Evolutionary conservation across 2,797 vertebrate genomes (phyloP), one percentile per base, ranked within the genome.

Genomic region (Aotus griseimembra): DNA sequence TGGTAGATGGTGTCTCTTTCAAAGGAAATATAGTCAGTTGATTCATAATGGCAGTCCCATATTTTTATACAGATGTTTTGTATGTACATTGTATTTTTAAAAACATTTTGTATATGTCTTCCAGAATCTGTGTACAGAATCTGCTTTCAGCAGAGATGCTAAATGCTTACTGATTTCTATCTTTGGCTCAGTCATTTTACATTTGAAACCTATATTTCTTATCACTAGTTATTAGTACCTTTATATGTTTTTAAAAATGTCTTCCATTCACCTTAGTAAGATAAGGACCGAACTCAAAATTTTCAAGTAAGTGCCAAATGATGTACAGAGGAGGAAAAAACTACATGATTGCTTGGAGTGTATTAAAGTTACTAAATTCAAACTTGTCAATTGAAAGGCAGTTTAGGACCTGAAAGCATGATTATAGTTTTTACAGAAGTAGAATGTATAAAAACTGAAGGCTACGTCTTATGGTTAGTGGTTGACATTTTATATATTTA

Each of bases 301-400:
- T 96, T 96, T 70, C n/a, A 94, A 90, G 5, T 73, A 85, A 88
- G n/a, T 93, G 48, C 9, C 10, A 46, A 90, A 48, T 73, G 44
- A 86, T 70, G 28, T 39, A 52, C 81, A 94, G 73, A 83, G 55
- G 57, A 93, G 36, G 48, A 75, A 75, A 50, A 95, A 72, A 36
- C 6, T 86, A 28, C 36, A 41, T 44, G 92, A 17, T 87, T 89
- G 14, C n/a, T 52, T 7, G 52, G 26, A 80, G 4, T 92, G 1
- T 88, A 41, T 96, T 93, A 73, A 93, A 79, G 39, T 87, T 70
- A 58, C 28, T 92, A 92, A 20, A 46, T 97, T 90, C 85, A 39
- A 79, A 67, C 83, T 95, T 96, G 94, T 28, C 48, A 96, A 75
- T 90, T 73, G n/a, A 91, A 96, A 93, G 55, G 30, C 58, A 83